These are phyloP conservation scores for Champsocephalus gunnari DNA, from an alignment of 2,797 vertebrate genomes.

Conservation along the genomic window DNA sequence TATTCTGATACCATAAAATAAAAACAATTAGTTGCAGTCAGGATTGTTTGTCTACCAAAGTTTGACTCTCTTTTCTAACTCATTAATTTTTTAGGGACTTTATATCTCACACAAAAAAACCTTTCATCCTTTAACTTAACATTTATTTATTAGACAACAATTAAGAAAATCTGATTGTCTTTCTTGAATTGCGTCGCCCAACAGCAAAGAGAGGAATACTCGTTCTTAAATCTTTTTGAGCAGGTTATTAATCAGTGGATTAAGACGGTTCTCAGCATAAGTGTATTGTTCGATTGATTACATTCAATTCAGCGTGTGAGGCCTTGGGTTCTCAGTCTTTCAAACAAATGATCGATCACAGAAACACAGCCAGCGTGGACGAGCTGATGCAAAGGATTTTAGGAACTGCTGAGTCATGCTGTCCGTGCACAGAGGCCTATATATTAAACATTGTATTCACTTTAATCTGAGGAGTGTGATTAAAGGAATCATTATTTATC, in stretches of 20 bases:
- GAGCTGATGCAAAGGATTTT: slow-evolving; percentile 12
- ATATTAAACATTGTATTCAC: too few species aligned
- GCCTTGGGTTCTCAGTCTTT: slow-evolving; percentile 28
- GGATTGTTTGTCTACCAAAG: not conserved
- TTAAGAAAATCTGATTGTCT: not conserved
- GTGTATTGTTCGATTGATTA: slow-evolving; percentile 37
- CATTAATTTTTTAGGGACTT: not conserved
- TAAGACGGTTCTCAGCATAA: slow-evolving; percentile 30
- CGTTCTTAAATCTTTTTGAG: slow-evolving; percentile 6
- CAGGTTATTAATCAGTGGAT: slow-evolving; percentile 37
- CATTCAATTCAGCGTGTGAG: not conserved
- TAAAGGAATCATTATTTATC: too few species aligned
- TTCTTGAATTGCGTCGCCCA: not conserved
- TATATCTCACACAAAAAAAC: not conserved
- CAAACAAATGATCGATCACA: slow-evolving; percentile 51
- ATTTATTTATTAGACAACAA: not conserved
- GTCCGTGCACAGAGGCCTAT: not conserved
- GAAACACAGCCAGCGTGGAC: slow-evolving; percentile 42
- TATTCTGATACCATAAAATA: too few species aligned
- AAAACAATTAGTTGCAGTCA: not conserved
- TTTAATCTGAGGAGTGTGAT: too few species aligned
- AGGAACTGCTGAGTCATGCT: slow-evolving; percentile 32
- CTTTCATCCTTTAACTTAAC: not conserved
- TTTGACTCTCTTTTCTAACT: not conserved
- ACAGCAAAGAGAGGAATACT: not conserved